These are phyloP conservation scores for Pitta sordida DNA, from an alignment of 2,113 vertebrate species.

Conservation along the genomic window DNA sequence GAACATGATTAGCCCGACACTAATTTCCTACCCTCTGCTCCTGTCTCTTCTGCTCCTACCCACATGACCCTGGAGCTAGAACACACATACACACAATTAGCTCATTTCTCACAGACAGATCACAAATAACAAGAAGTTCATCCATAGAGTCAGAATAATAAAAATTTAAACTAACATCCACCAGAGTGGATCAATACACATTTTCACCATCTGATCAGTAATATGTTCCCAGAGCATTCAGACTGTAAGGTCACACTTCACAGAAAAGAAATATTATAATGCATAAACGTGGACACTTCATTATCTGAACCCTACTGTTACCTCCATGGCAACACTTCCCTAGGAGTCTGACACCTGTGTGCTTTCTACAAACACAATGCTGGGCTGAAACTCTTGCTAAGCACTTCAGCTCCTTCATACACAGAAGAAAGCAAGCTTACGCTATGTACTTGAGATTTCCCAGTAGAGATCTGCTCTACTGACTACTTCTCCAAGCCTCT, in stretches of 20 bases:
- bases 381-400: not conserved
- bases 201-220: not conserved
- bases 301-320: not conserved
- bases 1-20: not conserved
- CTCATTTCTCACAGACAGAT: not conserved
- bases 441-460: not conserved
- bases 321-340: not conserved
- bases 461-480: not conserved
- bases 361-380: not conserved
- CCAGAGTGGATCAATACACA: not conserved
- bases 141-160: not conserved
- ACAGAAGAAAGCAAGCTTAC: not conserved
- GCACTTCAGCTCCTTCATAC: not conserved
- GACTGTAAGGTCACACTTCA: not conserved
- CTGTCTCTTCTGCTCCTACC: not conserved
- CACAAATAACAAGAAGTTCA: not conserved
- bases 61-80: accelerated
- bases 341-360: not conserved
- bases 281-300: not conserved
- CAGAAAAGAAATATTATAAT: not conserved
- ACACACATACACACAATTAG: not conserved
- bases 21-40: not conserved
- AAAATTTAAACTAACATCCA: not conserved
- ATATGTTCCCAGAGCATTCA: not conserved
- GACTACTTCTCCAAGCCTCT: not conserved